phyloP scores from a whole-genome alignment of 2,113 vertebrate genomes.

The Indicator maculatus region DNA sequence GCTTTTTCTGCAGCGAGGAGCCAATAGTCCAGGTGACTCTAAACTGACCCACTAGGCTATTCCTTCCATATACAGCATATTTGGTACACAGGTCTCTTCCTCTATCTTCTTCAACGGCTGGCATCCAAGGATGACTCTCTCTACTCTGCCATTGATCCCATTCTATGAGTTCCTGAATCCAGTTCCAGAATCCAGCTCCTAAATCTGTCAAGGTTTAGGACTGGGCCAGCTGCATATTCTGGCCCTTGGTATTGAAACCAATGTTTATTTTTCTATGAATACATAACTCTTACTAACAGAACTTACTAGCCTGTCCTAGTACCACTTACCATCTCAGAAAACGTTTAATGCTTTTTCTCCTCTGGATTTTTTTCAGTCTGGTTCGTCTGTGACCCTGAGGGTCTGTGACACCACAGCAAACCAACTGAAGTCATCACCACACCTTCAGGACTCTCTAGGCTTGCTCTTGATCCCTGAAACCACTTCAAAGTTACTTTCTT shows the following conservation, averaged over 20 bases:
- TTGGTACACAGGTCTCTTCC: no score
- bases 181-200: no score
- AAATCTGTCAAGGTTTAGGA: no score
- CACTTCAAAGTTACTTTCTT: background rate
- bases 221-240: background rate
- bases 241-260: background rate
- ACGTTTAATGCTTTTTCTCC: background rate
- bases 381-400: background rate
- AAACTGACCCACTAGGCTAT: no score
- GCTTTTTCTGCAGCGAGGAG: no score
- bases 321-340: background rate
- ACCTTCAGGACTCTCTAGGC: rapidly evolving
- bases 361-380: background rate
- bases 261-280: background rate
- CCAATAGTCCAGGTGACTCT: no score
- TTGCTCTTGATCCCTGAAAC: background rate
- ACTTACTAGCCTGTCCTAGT: background rate
- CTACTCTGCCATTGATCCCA: no score
- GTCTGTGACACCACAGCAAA: background rate
- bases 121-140: no score
- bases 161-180: no score
- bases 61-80: no score
- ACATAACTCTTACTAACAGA: background rate
- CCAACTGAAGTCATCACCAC: background rate
- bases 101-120: no score